Evolutionary conservation across 2,113 vertebrate genomes (phyloP), one percentile per base, ranked within the genome.

Genomic region (Arvicanthis niloticus): DNA sequence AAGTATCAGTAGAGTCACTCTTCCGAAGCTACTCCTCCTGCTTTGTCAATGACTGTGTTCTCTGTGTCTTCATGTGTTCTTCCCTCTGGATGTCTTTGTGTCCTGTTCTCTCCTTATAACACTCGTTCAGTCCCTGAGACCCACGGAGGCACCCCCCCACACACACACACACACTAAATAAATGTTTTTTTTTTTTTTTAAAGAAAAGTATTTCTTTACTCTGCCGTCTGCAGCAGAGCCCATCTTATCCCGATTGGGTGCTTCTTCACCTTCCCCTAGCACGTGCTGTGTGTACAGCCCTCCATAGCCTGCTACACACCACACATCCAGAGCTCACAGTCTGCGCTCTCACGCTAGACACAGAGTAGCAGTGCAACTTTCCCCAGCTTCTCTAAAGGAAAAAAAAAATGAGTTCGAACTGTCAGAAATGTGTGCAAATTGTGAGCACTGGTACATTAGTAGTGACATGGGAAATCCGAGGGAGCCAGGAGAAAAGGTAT

Each of bases 361-460:
- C 85, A 21, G 16, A 75, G 67, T 21, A 42, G 78, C 26, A 62
- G 7, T 85, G 70, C 58, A 37, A 34, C 60, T 86, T 53, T 68
- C 65, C 88, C 60, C 85, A 45, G 34, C 53, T 86, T 95, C 62
- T 67, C 72, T 29, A 22, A 58, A 13, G 62, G 17, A 2, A 34
- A 70, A 89, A 89, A 34, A 68, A 88, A 89, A 91, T 21, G 21
- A 93, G 88, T n/a, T 21, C 76, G 91, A 93, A 96, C 73, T n/a
- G 78, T 91, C 75, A 81, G 84, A 95, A 88, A 77, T 62, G 87
- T 78, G 89, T 19, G 2, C 67, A 77, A 42, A 96, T 77, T 90
- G 95, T 91, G 91, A 76, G 51, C 70, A 62, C 88, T 62, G 34
- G 96, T 56, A n/a, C 96, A 95, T 97, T 97, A 94, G 88, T 21